Conservation (phyloP, 35 echinoderm and acorn worm genomes). For the Lytechinus variegatus region DNA sequence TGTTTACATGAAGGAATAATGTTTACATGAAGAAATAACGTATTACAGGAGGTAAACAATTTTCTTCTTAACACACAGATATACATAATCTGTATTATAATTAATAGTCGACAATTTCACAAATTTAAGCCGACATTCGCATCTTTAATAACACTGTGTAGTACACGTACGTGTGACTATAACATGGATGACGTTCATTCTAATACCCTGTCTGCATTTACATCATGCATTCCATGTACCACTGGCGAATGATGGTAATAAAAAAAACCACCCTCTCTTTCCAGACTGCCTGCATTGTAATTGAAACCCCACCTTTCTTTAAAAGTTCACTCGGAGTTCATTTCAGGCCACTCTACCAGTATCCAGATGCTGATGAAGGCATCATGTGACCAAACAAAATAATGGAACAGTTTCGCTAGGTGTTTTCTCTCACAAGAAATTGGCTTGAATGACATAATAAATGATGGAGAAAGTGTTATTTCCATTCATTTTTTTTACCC, state of each 20-base stretch:
- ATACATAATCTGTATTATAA: too few relatives aligned
- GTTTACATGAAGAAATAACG: too few relatives aligned
- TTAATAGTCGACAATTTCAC: too few relatives aligned
- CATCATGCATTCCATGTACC: background rate
- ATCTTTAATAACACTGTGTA: too few relatives aligned
- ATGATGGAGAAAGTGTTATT: background rate
- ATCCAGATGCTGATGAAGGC: background rate
- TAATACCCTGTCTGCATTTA: background rate
- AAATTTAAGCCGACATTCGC: too few relatives aligned
- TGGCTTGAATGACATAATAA: background rate
- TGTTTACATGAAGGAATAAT: too few relatives aligned
- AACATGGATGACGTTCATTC: background rate
- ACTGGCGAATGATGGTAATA: background rate
- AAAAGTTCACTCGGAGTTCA: conserved; percentile 19
- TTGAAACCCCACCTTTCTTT: conserved; percentile 22
- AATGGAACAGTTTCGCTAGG: background rate
- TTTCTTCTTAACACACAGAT: too few relatives aligned
- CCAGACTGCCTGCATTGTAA: conserved; percentile 34
- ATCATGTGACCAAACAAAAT: conserved; percentile 25
- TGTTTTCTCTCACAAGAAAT: conserved; percentile 4
- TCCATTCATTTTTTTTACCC: too few relatives aligned
- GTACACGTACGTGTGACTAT: too few relatives aligned
- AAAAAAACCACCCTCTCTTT: conserved; percentile 15
- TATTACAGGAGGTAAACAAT: too few relatives aligned
- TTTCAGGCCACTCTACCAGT: conserved; percentile 39